Evolutionary conservation across 2,113 vertebrate species (phyloP).

Genomic region (Gnathonemus longibarbis): DNA sequence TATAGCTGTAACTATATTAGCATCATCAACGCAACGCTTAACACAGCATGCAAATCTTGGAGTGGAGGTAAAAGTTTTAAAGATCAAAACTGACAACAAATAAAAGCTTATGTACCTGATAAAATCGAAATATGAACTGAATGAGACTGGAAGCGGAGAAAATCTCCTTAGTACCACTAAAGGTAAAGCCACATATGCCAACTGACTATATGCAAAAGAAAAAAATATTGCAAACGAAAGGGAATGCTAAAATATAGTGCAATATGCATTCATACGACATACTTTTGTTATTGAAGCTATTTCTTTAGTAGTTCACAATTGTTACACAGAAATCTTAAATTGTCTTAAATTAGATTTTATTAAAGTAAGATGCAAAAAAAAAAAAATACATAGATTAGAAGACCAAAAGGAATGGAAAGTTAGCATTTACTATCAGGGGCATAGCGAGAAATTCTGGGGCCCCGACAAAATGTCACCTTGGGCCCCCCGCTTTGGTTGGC

Average conservation of each 20-base stretch:
- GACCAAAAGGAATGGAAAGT: neutral
- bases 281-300: neutral
- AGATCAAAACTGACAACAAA: neutral
- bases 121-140: neutral
- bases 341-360: neutral
- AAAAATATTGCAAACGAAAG: neutral
- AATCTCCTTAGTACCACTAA: neutral
- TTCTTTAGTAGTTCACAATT: neutral
- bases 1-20: neutral
- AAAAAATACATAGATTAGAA: neutral
- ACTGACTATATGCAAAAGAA: neutral
- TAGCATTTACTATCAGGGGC: neutral
- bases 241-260: neutral
- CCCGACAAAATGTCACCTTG: neutral
- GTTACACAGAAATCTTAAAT: neutral
- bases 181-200: neutral
- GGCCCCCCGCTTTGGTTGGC: neutral
- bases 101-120: neutral
- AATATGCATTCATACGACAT: neutral
- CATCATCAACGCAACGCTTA: neutral
- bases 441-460: neutral
- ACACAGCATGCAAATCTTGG: neutral
- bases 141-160: neutral
- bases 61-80: neutral
- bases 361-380: neutral